A percentile compares a stretch with the other conserved stretches of the same genome.
phyloP scores from a whole-genome alignment of 2,113 vertebrate species.

The Chaetodon trifascialis region DNA sequence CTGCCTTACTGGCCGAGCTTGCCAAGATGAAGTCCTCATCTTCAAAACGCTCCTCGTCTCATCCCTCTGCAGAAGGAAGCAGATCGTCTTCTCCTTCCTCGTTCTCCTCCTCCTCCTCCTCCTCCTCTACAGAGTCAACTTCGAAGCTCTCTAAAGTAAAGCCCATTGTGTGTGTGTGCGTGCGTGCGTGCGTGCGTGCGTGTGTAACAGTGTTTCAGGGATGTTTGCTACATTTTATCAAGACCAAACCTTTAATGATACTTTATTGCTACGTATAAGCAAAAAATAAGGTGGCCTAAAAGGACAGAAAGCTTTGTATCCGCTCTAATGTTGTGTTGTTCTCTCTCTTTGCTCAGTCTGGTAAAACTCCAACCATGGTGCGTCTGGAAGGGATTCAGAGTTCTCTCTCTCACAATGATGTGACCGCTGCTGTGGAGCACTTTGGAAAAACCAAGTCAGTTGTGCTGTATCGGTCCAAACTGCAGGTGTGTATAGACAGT shows the following conservation, averaged over 20 bases:
- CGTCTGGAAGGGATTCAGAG: constrained; percentile 8
- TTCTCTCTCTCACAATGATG: constrained; percentile 20
- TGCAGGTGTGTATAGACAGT: constrained; percentile 33
- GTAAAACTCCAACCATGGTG: constrained; percentile 36
- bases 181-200: neutral
- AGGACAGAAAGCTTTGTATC: neutral
- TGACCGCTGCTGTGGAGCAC: neutral
- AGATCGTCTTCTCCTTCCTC: neutral
- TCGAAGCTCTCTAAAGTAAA: constrained; percentile 7
- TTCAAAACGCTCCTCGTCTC: too few species aligned
- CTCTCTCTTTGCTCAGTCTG: neutral
- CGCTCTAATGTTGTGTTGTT: neutral
- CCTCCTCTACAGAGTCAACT: neutral
- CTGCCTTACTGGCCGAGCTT: constrained; percentile 72
- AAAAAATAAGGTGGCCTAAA: neutral
- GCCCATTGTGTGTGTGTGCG: too few species aligned
- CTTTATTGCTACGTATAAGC: neutral
- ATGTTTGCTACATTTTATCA: neutral
- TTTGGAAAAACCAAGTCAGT: constrained; percentile 64
- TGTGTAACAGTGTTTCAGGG: too few species aligned
- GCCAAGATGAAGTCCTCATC: constrained; percentile 64
- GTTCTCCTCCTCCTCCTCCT: constrained; percentile 5
- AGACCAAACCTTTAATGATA: neutral
- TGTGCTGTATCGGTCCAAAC: constrained; percentile 32
- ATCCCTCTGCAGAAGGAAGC: neutral